Evolutionary conservation across 2,797 vertebrate species (phyloP).

Genomic region (Phrynocephalus vlangalii): DNA sequence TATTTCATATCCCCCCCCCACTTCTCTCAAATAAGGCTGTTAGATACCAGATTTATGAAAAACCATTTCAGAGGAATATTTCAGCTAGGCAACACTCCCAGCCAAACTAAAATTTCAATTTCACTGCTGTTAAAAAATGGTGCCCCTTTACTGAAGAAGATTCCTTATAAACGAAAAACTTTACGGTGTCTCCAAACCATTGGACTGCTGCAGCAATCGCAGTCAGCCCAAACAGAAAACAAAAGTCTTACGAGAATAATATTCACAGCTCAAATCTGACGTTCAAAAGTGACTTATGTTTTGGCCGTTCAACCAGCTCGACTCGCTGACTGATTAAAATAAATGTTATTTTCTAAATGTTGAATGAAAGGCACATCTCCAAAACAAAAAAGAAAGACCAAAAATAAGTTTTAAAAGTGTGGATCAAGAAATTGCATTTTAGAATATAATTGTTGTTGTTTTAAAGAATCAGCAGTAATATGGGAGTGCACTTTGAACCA

Average conservation of each 20-base stretch:
- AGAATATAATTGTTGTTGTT: not conserved
- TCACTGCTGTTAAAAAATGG: not conserved
- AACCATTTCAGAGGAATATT: conserved; percentile 16
- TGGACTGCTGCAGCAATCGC: not conserved
- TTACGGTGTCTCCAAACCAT: not conserved
- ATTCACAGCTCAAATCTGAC: not conserved
- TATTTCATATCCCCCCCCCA: no score
- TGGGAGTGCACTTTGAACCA: not conserved
- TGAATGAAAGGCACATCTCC: not conserved
- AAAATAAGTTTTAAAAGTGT: not conserved
- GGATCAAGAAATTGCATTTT: not conserved
- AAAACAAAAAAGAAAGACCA: not conserved
- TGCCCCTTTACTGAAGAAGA: not conserved
- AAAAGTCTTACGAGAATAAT: not conserved
- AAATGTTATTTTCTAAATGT: not conserved
- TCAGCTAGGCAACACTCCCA: conserved; percentile 34
- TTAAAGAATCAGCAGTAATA: not conserved
- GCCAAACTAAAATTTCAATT: conserved; percentile 20
- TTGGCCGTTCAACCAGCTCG: not conserved
- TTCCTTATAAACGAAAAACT: not conserved
- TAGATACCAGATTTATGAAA: conserved; percentile 19
- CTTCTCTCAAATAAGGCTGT: not conserved
- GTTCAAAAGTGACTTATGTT: not conserved
- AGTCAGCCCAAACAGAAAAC: no score
- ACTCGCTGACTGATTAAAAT: not conserved